Base-by-base conservation (phyloP, 2,888 invertebrate genomes). In the Drosophila quinaria region DNA sequence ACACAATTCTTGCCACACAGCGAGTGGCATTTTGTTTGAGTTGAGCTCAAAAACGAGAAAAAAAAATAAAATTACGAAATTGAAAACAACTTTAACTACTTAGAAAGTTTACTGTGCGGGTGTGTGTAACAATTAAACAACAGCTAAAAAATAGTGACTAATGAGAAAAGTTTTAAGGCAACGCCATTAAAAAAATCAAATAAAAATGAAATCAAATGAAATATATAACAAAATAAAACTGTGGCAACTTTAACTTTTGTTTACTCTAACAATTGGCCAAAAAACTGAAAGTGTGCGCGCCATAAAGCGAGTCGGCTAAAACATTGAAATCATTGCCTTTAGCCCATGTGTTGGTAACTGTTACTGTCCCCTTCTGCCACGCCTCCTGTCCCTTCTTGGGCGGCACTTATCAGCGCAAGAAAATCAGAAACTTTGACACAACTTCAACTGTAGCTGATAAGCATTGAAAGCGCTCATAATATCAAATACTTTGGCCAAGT, bases 101-200 rank as follows among this genome's bases (percentile, higher is more conserved):
- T 52, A 35, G 33, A 61, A 70, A 79, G 62, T 74, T 72, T 78
- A 33, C 33, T 25, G 25, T 59, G 9, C 64, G 70, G 47, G 65
- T 55, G 81, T 81, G 71, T 80, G 87, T 75, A 83, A 84, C 84
- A 86, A 85, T 85, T 85, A 89, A 84, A 89, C 61, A 78, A 64
- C 69, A 71, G 87, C 81, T 87, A 78, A 81, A 87, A 86, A 89
- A 83, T 87, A 89, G 85, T 85, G 72, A 85, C 85, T 89, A 85
- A 85, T 85, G 85, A 89, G 85, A 85, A 85, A 85, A 85, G 85
- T 85, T 85, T 77, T 60, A 22, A 50, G 52, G 71, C 68, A 67
- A 54, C 37, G 68, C 69, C 73, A 74, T 71, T 76, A 78, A 78
- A 82, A 78, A 5, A 74, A 31, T 25, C 35, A 52, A 63, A 55